Evolutionary conservation across 2,888 invertebrate species (phyloP), one percentile per base, ranked within the genome.

Genomic region (Pristionchus arcanus): DNA sequence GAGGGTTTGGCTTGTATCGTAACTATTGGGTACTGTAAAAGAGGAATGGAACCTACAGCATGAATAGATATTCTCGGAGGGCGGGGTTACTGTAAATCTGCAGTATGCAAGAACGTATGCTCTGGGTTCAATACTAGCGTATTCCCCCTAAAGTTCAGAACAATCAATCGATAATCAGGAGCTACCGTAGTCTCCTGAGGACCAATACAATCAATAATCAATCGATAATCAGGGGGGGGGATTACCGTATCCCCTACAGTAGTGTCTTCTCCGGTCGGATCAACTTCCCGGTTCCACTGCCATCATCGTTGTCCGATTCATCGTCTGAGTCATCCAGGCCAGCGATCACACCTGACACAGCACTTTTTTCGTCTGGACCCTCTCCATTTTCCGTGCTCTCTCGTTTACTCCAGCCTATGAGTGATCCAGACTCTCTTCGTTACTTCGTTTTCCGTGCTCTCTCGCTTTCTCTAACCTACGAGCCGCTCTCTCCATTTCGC

Each of bases 251-350:
- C 68, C 68, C 34, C 68, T 87, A 91, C 31, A 91, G 90, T 16
- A 91, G 90, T 13, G 91, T 91, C 90, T 89, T 90, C 87, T 91
- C 91, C 49, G 90, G 89, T 42, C 90, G 90, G 28, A 90, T 89
- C 28, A 89, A 31, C 66, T 85, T 90, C 21, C 55, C 87, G 11
- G 85, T 55, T 71, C 86, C 68, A 13, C 63, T 89, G n/a, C 87
- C 84, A 31, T 89, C 89, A 31, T 89, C 89, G 37, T 90, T 90
- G 31, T 90, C 90, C n/a, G 88, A 85, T 59, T 90, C 90, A 11
- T 90, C 90, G 55, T 91, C 91, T 71, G 83, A 87, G 16, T 89
- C 90, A 63, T 49, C 68, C 59, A 53, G 84, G 19, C 66, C 81
- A 11, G 53, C 59, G 84, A 89, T 83, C 68, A 42, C 53, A 68